phyloP scores from a whole-genome alignment of 2,113 vertebrate genomes.

The Syngnathus typhle region DNA sequence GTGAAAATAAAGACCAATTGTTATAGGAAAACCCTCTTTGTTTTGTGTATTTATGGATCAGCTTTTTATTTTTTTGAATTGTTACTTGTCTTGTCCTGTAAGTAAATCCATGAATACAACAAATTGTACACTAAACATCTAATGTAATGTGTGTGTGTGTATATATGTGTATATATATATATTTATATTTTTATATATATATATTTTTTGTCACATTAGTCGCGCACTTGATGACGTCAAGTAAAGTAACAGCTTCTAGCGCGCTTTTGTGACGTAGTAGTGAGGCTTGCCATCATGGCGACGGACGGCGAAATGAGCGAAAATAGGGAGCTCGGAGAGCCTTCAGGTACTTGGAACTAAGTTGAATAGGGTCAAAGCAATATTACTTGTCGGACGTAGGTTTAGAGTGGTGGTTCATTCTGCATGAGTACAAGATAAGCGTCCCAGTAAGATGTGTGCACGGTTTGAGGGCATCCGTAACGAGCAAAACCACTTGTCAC shows the following conservation, averaged over 20 bases:
- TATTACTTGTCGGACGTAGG: background rate
- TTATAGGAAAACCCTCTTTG: background rate
- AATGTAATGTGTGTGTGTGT: no score
- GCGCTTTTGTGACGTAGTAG: constrained; percentile 46
- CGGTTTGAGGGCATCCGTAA: background rate
- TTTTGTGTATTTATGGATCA: background rate
- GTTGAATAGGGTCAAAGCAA: background rate
- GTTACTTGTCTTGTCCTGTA: background rate
- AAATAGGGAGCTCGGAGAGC: constrained; percentile 56
- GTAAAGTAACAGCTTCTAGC: constrained; percentile 20
- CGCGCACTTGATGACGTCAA: background rate
- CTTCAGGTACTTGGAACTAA: constrained; percentile 43
- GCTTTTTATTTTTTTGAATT: background rate
- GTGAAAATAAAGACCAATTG: constrained; percentile 69
- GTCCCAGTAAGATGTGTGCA: background rate
- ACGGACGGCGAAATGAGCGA: constrained; percentile 62
- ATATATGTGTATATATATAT: no score
- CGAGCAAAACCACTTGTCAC: background rate
- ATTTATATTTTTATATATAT: background rate
- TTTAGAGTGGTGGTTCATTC: background rate
- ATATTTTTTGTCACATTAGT: background rate
- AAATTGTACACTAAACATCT: no score
- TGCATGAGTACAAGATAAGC: background rate
- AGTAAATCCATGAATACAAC: background rate
- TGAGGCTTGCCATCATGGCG: constrained; percentile 62